phyloP scores from a whole-genome alignment of 2,797 vertebrate genomes.

The Mallotus villosus region DNA sequence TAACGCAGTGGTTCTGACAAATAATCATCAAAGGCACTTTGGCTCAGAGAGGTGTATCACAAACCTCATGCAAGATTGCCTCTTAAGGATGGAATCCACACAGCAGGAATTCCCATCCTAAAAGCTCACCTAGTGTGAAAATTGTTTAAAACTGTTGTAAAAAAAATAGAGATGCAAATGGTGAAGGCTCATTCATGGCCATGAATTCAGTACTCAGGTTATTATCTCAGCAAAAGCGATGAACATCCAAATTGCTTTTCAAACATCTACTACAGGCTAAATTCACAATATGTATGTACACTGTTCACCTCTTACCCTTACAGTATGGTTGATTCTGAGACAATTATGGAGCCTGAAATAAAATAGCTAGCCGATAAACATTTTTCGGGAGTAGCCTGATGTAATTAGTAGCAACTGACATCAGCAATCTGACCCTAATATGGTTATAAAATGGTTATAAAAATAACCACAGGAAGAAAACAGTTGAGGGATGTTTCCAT shows the following conservation, averaged over 20 bases:
- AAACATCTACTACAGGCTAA: background rate
- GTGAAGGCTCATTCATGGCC: background rate
- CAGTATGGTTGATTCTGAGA: too few species aligned
- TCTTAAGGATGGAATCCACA: constrained; percentile 38
- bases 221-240: constrained; percentile 7
- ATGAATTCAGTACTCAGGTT: constrained; percentile 1
- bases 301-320: too few species aligned
- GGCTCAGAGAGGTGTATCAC: constrained; percentile 34
- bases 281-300: too few species aligned
- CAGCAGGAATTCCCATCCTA: constrained; percentile 27
- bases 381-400: background rate
- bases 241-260: background rate
- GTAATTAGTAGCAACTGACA: background rate
- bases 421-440: background rate
- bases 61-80: constrained; percentile 18
- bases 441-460: background rate
- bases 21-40: constrained; percentile 58
- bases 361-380: too few species aligned
- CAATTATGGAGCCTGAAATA: too few species aligned
- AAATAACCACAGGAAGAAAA: background rate
- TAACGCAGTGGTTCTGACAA: constrained; percentile 66
- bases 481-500: constrained; percentile 13
- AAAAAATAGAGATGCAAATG: constrained; percentile 13
- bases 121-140: constrained; percentile 30
- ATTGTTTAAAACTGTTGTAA: constrained; percentile 27